Percentiles rank a stretch among this genome's conserved stretches.
These are phyloP conservation scores for Raja brachyura DNA, from an alignment of 2,113 vertebrate species.

Conservation along the genomic window DNA sequence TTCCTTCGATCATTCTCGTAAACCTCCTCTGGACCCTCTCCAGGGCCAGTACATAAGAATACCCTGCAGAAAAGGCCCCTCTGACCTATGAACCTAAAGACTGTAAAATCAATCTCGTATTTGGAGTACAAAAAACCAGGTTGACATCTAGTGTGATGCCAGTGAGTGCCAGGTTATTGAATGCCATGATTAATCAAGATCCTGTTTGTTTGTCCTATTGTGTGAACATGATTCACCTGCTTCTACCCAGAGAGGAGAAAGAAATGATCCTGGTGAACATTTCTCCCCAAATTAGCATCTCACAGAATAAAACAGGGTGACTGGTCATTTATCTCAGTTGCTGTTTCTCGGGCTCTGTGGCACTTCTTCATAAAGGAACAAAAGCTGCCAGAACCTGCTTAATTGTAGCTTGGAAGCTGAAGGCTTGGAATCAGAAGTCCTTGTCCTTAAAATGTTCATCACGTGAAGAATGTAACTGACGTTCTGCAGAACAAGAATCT, in stretches of 20 bases:
- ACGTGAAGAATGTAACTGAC: conserved; percentile 27
- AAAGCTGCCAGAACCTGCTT: background rate
- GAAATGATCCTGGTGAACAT: background rate
- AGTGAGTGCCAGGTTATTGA: background rate
- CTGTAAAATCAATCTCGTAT: background rate
- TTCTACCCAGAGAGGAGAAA: background rate
- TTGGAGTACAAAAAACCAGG: background rate
- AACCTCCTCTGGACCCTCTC: too few relatives aligned
- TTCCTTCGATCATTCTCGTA: too few relatives aligned
- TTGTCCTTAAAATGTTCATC: conserved; percentile 45
- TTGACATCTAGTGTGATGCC: background rate
- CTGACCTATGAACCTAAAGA: background rate
- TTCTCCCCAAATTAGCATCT: background rate
- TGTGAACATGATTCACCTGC: background rate
- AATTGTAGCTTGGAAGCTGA: background rate
- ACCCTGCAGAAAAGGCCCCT: background rate
- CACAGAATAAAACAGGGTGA: background rate
- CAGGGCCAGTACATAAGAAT: too few relatives aligned
- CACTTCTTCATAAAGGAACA: background rate
- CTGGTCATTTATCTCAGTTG: background rate
- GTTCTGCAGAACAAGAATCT: conserved; percentile 37
- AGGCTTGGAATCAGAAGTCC: conserved; percentile 40
- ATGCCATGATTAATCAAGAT: background rate
- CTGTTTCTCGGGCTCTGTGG: background rate
- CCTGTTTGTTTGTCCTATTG: background rate